Conservation (phyloP, 92 coral and sea anemone genomes). For the Parazoanthus swiftii region DNA sequence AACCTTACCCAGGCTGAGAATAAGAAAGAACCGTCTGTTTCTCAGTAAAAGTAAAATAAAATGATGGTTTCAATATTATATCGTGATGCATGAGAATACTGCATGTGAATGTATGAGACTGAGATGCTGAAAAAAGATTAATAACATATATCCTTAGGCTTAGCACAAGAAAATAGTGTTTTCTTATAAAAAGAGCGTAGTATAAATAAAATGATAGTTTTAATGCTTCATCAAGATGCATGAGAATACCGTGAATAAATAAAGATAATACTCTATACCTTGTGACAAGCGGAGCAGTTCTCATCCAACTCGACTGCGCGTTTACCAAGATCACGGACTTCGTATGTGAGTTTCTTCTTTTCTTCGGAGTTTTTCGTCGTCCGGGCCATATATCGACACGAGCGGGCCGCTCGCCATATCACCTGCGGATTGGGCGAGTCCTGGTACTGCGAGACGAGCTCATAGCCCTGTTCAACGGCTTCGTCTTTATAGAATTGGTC, state of each 20-base stretch:
- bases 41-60: too few relatives aligned
- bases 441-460: background rate
- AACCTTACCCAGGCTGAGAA: too few relatives aligned
- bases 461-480: background rate
- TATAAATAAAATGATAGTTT: too few relatives aligned
- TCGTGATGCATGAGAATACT: too few relatives aligned
- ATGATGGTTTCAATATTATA: too few relatives aligned
- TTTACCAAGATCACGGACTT: slow-evolving; percentile 33
- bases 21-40: too few relatives aligned
- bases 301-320: slow-evolving; percentile 28
- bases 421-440: slow-evolving; percentile 22
- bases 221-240: background rate
- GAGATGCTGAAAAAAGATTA: too few relatives aligned
- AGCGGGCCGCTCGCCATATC: slow-evolving; percentile 31
- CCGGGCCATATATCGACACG: slow-evolving; percentile 22
- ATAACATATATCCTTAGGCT: too few relatives aligned
- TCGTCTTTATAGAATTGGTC: slow-evolving; percentile 20
- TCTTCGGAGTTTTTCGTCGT: background rate
- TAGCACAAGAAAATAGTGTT: too few relatives aligned
- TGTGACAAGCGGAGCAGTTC: slow-evolving; percentile 20
- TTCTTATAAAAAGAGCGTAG: too few relatives aligned
- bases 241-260: background rate
- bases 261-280: background rate
- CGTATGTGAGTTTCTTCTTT: slow-evolving; percentile 20
- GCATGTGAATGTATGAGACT: too few relatives aligned